A percentile compares a stretch with the other conserved stretches of the same genome.
phyloP scores from a whole-genome alignment of 1,140 invertebrate species.

The Agrilus planipennis region DNA sequence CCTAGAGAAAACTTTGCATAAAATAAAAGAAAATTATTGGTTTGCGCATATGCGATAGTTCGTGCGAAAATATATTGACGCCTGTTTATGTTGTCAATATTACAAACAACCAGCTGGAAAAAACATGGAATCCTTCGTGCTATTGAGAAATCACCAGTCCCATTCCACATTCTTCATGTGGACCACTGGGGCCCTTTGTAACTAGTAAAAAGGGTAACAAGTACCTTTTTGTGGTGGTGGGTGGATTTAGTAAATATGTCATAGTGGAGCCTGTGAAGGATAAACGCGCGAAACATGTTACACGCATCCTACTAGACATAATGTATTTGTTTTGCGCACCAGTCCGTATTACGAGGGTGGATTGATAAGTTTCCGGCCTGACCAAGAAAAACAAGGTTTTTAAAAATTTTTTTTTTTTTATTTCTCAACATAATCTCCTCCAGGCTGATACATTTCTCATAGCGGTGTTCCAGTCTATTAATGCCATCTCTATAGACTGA shows the following conservation, averaged over 20 bases:
- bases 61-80: slow-evolving; percentile 16
- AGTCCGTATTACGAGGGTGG: not conserved
- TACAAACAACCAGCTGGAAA: slow-evolving; percentile 21
- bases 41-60: slow-evolving; percentile 22
- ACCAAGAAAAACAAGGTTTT: too few species aligned
- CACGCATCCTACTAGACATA: not conserved
- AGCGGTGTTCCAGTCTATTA: too few species aligned
- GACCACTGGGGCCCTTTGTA: slow-evolving; percentile 6
- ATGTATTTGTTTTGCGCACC: not conserved
- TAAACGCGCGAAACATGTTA: not conserved
- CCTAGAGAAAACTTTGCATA: slow-evolving; percentile 17
- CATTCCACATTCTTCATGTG: not conserved
- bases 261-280: not conserved
- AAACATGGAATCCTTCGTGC: not conserved
- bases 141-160: slow-evolving; percentile 1
- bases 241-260: slow-evolving; percentile 26
- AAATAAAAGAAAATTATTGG: slow-evolving; percentile 21
- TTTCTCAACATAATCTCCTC: too few species aligned
- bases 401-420: too few species aligned
- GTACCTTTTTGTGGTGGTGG: slow-evolving; percentile 22
- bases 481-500: too few species aligned
- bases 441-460: too few species aligned
- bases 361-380: too few species aligned
- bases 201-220: slow-evolving; percentile 19
- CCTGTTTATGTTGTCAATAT: slow-evolving; percentile 22